Base-by-base conservation (phyloP, 2,797 vertebrate species). In the Lepus townsendii region DNA sequence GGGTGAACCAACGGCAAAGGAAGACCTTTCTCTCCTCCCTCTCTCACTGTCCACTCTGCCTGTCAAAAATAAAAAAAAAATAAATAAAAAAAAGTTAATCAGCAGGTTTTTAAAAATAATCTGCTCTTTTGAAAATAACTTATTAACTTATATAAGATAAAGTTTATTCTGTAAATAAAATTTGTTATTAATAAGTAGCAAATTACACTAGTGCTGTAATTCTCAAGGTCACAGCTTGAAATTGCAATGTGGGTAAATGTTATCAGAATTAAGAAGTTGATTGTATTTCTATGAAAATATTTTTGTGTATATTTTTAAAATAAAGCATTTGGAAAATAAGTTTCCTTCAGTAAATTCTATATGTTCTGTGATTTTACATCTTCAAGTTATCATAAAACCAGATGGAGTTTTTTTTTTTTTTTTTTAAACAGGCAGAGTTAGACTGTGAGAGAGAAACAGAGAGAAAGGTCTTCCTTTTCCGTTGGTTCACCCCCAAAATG, bases 51-150 rank as follows among this genome's bases (percentile, higher is more conserved):
- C 35, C 4, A 35, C 35, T 35, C 35, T 35, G 35, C 35, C 35
- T 35, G 35, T 35, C 35, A 35, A 35, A 35, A 35, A 35, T 1
- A 35, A 35, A 35, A 35, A 35, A 35, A 35, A 35, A 35, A 4
- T 3, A 35, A 35, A 35, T 35, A 35, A 35, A 35, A 35, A 73
- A 87, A 92, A 90, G 90, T 63, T 69, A 78, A 72, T 69, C 60
- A 69, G 12, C 66, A 62, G 66, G 63, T 42, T 76, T 93, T 94
- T 80, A 2, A 80, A 86, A 80, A 88, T 89, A 69, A 50, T 80
- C 42, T 87, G 14, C 26, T 88, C 26, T 87, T 90, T 82, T 90
- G 72, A 90, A 92, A 92, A 90, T 11, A 90, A 78, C 68, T 68
- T 94, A 38, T 87, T 73, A 95, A 75, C 38, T 7, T 79, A 24